These are phyloP conservation scores for Oxygymnocypris stewartii DNA, from an alignment of 2,113 vertebrate species.

Conservation along the genomic window DNA sequence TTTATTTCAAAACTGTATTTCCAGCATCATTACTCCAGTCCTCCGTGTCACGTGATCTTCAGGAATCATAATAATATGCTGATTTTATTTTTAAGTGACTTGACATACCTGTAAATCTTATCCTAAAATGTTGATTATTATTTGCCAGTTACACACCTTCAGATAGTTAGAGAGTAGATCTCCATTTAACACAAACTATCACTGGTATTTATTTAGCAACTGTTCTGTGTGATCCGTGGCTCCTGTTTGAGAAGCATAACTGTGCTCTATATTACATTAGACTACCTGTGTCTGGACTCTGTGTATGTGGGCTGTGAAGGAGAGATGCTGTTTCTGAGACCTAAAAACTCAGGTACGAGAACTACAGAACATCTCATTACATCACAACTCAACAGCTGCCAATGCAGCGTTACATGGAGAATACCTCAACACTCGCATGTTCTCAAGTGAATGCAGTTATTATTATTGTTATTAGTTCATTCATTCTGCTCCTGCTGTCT, in stretches of 20 bases:
- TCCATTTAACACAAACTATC: background rate
- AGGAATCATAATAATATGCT: too few species aligned
- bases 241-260: background rate
- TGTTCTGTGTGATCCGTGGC: too few species aligned
- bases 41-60: too few species aligned
- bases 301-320: slow-evolving; percentile 80
- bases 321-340: slow-evolving; percentile 79
- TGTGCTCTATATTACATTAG: slow-evolving; percentile 62
- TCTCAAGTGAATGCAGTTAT: background rate
- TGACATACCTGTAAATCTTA: background rate
- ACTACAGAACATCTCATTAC: background rate
- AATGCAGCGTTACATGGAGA: too few species aligned
- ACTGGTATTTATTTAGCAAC: background rate
- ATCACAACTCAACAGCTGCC: background rate
- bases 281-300: slow-evolving; percentile 81
- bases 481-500: slow-evolving; percentile 1
- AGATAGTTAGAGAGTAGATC: background rate
- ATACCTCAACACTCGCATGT: too few species aligned
- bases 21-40: too few species aligned
- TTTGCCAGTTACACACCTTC: background rate
- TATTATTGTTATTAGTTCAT: background rate
- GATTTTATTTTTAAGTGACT: background rate
- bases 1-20: too few species aligned
- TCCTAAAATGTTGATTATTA: background rate
- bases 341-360: slow-evolving; percentile 77